Base-by-base conservation (phyloP, 2,113 vertebrate genomes). In the Phyllostomus discolor region DNA sequence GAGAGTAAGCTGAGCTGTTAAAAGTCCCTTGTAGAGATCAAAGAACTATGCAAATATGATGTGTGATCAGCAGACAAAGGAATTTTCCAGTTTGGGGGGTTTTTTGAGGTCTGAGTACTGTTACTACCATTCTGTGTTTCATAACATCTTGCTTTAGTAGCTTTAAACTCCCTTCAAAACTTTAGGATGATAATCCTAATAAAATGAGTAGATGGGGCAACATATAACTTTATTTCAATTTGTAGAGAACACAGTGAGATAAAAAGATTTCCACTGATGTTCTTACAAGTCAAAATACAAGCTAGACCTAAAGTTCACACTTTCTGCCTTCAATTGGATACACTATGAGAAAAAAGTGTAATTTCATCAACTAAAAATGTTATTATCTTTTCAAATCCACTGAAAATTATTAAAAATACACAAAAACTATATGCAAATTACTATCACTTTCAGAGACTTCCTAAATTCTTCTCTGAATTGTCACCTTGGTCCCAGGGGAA, bases 261-360 rank as follows among this genome's bases (percentile, higher is more conserved):
- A 90, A 4, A 12, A 66, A 24, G 73, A 48, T 17, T 57, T 57
- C 57, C 76, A 72, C 41, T 48, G 19, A 67, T 54, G 89, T 85
- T 85, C 93, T 91, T 91, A 80, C 24, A 94, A 96, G 41, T 88
- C 28, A 95, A 94, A 94, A 90, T 79, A 78, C 0, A 46, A 69
- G 10, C 17, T 50, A 62, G 35, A 78, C 48, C 43, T 22, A 69
- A 95, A 87, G 35, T 82, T 83, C 28, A 87, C 35, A 67, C 75
- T 33, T 20, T 7, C 43, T 89, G 38, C 48, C 75, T 73, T 84
- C 59, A 93, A 62, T 50, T 31, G 72, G 20, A 88, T 31, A 80
- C 10, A 50, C 48, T 38, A 26, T 50, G 62, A n/a, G 33, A 92
- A 26, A 67, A 28, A 35, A 35, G 38, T 64, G 31, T 31, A 50